Evolutionary conservation across 2,113 vertebrate species (phyloP), one percentile per base, ranked within the genome.

Genomic region (Ptychochromis oligacanthus): DNA sequence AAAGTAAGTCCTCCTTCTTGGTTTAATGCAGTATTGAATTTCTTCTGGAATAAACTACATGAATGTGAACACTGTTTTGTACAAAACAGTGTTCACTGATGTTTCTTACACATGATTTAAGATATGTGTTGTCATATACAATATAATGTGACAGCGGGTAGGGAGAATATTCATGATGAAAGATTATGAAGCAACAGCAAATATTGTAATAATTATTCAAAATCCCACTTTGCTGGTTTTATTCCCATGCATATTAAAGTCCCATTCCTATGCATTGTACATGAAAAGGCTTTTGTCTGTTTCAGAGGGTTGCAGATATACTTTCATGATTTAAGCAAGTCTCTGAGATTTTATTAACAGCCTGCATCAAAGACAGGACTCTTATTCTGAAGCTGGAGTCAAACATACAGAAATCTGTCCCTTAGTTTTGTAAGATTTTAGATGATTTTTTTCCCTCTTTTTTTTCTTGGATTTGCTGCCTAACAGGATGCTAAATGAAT

Each of bases 231-330:
- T 58, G 67, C 36, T 1, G 1, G 1, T 72, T 52, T 54, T 62
- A 46, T 40, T 75, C 55, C 3, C 38, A 22, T 49, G 46, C 17
- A 3, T 20, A 12, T 65, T 20, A 26, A 26, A 77, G 26, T 36
- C 70, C 1, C 67, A 26, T 56, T 60, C 20, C 31, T 34, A 67
- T 8, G 10, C 3, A 28, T 34, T 70, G 14, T 18, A 61, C 55
- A 36, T 61, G 5, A 52, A 62, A n/a, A 28, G 28, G 13, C 24
- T 62, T 55, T 54, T 54, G 65, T 22, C 49, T 75, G 24, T 61
- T 80, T 83, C 20, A 77, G 81, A 79, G 57, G 7, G 10, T 26
- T n/a, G 79, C 72, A 55, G n/a, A 46, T 62, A 18, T 26, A 64
- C 58, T 75, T 77, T 83, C 77, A 86, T 75, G 81, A 55, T 49